Base-by-base conservation (phyloP, 2,888 invertebrate genomes). In the Digitonthophagus gazella region DNA sequence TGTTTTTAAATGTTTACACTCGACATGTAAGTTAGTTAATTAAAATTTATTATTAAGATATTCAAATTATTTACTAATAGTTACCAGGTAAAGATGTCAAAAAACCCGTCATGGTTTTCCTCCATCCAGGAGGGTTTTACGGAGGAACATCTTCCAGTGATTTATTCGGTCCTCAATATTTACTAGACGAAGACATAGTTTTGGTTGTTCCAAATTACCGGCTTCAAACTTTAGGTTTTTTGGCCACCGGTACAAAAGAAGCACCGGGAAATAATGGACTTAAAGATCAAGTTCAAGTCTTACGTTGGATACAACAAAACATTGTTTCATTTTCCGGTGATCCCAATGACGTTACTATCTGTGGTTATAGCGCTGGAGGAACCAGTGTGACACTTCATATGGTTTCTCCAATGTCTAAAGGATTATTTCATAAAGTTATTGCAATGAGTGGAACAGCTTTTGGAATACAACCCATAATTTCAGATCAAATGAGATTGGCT, bases 181-280 rank as follows among this genome's bases (percentile, higher is more conserved):
- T 90, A 2, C 83, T 91, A 75, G 90, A 91, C 78, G 83, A 86
- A 58, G 88, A 90, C 70, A 79, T 91, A 15, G 88, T 91, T 0
- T 80, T 90, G 61, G 90, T 91, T 3, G 87, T 89, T 1, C 84
- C 89, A 22, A 90, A 90, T 78, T 90, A 90, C 77, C 83, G 91
- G 4, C 80, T 91, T 2, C 28, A 44, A 44, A 44, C 28, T 11
- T 11, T 44, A 6, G 83, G 83, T 16, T 83, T 83, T 65, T 68
- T 83, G 6, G 88, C 88, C 73, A 90, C 90, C 0, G 91, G 90
- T 0, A 90, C 90, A 57, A 83, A 85, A 58, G 82, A 86, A 63
- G 89, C 90, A 0, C 88, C 90, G 0, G 91, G 91, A 0, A 92
- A 92, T 78, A 85, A 88, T 73, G 91, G 90, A 0, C 80, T 90